Conservation (phyloP, 2,113 vertebrate genomes). For the Chascanopsetta lugubris region DNA sequence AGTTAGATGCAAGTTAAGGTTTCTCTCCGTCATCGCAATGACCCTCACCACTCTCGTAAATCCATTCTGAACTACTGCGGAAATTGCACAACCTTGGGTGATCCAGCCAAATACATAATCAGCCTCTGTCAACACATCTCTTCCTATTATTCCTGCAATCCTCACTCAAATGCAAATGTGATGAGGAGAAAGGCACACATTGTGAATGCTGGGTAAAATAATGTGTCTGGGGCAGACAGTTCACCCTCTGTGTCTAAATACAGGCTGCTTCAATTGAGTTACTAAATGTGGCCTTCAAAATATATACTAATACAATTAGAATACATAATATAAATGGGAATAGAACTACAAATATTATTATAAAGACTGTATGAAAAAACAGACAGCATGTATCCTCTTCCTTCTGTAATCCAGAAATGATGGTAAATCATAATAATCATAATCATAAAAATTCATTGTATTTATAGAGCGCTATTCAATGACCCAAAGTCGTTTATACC, state of each 20-base stretch:
- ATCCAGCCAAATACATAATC: constrained; percentile 7
- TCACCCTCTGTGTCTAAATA: background rate
- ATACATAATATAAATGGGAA: background rate
- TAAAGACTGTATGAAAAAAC: background rate
- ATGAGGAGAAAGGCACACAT: background rate
- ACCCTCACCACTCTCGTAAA: background rate
- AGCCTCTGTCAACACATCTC: constrained; percentile 6
- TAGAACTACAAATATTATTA: background rate
- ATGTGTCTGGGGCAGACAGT: background rate
- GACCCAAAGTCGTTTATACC: too few species aligned
- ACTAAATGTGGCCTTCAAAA: background rate
- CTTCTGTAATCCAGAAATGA: background rate
- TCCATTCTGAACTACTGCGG: background rate
- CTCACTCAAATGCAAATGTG: constrained; percentile 7
- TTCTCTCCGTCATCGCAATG: background rate
- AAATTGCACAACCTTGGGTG: background rate
- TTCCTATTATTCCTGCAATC: constrained; percentile 7
- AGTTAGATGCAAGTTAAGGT: background rate
- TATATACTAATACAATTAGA: background rate
- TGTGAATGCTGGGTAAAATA: constrained; percentile 4
- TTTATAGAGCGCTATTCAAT: too few species aligned
- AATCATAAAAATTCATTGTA: too few species aligned
- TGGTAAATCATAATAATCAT: too few species aligned
- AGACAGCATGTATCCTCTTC: background rate
- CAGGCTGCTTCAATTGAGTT: background rate